Evolutionary conservation across 2,888 invertebrate species (phyloP).

Genomic region (Hirtodrosophila duncani): DNA sequence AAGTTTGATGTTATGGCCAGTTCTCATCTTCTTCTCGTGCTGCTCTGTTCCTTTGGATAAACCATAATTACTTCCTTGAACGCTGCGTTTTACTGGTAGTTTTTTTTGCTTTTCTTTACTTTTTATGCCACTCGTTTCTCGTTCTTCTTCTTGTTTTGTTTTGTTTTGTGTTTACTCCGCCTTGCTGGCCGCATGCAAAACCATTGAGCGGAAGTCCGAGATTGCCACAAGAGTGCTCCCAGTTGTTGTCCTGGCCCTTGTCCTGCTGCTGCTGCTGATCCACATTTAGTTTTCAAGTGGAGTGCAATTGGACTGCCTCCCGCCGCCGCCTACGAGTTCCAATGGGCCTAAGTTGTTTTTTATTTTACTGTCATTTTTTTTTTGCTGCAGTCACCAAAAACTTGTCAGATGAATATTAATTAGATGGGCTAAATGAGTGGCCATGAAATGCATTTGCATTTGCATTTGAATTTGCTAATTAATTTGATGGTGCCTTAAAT

Average conservation of each 20-base stretch:
- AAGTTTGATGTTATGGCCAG: slow-evolving; percentile 46
- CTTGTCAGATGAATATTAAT: slow-evolving; percentile 63
- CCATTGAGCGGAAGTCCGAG: slow-evolving; percentile 51
- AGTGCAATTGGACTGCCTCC: too few relatives aligned
- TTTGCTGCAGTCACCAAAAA: slow-evolving; percentile 23
- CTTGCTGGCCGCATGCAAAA: slow-evolving; percentile 9
- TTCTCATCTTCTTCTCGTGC: slow-evolving; percentile 8
- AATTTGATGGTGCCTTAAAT: slow-evolving; percentile 58
- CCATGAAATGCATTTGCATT: slow-evolving; percentile 52
- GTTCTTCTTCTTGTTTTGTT: slow-evolving; percentile 21
- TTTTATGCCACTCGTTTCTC: slow-evolving; percentile 11
- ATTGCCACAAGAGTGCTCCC: slow-evolving; percentile 62
- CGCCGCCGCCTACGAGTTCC: neutral
- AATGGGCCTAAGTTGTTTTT: slow-evolving; percentile 5
- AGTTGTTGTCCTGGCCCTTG: slow-evolving; percentile 5
- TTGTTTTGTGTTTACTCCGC: slow-evolving; percentile 9
- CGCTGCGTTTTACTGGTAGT: slow-evolving; percentile 51
- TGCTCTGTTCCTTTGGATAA: slow-evolving; percentile 62
- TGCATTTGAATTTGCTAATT: slow-evolving; percentile 54
- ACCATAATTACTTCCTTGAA: slow-evolving; percentile 76
- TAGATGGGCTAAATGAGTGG: slow-evolving; percentile 62
- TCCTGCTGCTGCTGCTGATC: slow-evolving; percentile 12
- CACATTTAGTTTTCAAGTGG: slow-evolving; percentile 45
- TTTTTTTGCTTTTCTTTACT: slow-evolving; percentile 12
- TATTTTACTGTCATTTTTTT: slow-evolving; percentile 1